phyloP scores from a whole-genome alignment of 2,888 invertebrate species.

The Desoria tigrina region DNA sequence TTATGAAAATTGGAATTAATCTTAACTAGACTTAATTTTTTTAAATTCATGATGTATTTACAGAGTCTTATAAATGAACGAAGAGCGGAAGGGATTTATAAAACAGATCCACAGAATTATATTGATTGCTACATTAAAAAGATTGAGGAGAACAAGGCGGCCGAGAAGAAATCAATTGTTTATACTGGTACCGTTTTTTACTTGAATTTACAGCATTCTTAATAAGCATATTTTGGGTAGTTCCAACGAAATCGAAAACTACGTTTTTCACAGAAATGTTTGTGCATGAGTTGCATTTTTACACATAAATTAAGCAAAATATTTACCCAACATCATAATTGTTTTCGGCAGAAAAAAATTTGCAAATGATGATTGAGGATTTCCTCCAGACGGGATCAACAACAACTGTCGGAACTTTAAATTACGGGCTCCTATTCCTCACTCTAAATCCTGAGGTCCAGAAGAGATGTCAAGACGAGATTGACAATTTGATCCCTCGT shows the following conservation, averaged over 20 bases:
- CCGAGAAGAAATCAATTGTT: constrained; percentile 8
- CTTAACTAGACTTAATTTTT: no score
- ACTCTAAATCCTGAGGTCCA: constrained; percentile 36
- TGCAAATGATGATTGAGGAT: constrained; percentile 36
- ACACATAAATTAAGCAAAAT: no score
- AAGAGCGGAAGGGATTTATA: constrained; percentile 27
- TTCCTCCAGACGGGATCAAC: constrained; percentile 25
- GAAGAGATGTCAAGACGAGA: constrained; percentile 31
- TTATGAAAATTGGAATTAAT: no score
- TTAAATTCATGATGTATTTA: neutral
- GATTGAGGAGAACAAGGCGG: constrained; percentile 29
- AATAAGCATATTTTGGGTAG: neutral
- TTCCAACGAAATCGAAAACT: no score
- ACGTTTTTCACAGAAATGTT: no score
- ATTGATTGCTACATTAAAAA: constrained; percentile 40
- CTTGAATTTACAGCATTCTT: no score
- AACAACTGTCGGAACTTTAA: constrained; percentile 29
- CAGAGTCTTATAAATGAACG: constrained; percentile 31
- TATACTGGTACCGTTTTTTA: constrained; percentile 31
- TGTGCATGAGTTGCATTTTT: no score
- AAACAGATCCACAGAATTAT: constrained; percentile 33
- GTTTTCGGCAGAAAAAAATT: constrained; percentile 30
- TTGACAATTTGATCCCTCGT: constrained; percentile 26
- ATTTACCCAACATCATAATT: no score
- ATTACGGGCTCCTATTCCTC: constrained; percentile 31